phyloP scores from a whole-genome alignment of 1,140 invertebrate genomes.

The Diabrotica virgifera region DNA sequence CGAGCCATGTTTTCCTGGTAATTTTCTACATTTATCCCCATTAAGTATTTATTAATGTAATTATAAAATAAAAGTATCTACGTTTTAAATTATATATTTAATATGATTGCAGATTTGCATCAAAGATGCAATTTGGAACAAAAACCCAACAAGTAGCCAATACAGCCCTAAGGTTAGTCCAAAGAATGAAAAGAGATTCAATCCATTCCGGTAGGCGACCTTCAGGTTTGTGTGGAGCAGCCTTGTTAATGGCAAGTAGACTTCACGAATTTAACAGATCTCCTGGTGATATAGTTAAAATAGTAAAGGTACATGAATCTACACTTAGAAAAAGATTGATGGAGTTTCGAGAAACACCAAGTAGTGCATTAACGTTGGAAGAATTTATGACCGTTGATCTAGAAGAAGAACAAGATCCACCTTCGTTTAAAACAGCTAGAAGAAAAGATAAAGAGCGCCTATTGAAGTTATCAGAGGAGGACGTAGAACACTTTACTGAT shows the following conservation, averaged over 20 bases:
- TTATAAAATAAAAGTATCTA: too few species aligned
- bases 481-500: constrained; percentile 63
- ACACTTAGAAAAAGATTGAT: constrained; percentile 87
- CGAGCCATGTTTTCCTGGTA: too few species aligned
- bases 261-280: constrained; percentile 89
- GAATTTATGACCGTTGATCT: constrained; percentile 97
- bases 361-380: constrained; percentile 84
- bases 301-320: constrained; percentile 94
- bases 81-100: too few species aligned
- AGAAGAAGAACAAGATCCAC: constrained; percentile 95
- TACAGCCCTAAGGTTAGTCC: constrained; percentile 89
- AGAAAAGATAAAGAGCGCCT: constrained; percentile 81
- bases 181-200: constrained; percentile 97
- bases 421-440: constrained; percentile 86
- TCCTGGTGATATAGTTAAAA: constrained; percentile 86
- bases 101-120: constrained; percentile 77
- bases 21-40: too few species aligned
- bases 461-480: constrained; percentile 66
- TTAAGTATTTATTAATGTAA: too few species aligned
- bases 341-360: constrained; percentile 96
- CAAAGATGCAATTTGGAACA: constrained; percentile 86
- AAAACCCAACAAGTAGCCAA: constrained; percentile 93
- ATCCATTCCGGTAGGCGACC: constrained; percentile 93
- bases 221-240: constrained; percentile 96
- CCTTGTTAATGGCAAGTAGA: constrained; percentile 88